These are phyloP conservation scores for Dysidea cf. avara DNA, from an alignment of 37 sponge, comb jelly and placozoan species.

Conservation along the genomic window DNA sequence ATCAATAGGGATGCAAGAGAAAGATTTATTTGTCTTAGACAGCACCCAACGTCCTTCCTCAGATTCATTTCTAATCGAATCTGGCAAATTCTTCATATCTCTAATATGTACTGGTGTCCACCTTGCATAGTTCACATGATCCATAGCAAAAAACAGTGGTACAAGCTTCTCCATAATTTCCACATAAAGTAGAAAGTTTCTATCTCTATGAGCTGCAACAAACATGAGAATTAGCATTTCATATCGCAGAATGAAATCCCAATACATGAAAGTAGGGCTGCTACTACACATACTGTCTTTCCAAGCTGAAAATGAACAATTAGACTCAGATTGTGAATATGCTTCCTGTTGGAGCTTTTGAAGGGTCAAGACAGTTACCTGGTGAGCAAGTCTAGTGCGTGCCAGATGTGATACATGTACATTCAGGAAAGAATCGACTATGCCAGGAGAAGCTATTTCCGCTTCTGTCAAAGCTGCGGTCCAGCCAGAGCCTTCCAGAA, in stretches of 20 bases:
- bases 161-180: slow-evolving; percentile 13
- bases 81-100: slow-evolving; percentile 15
- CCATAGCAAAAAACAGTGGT: slow-evolving; percentile 10
- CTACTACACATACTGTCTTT: slow-evolving; percentile 9
- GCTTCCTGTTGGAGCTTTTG: slow-evolving; percentile 33
- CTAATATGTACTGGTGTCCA: slow-evolving; percentile 20
- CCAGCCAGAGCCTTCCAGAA: slow-evolving; percentile 46
- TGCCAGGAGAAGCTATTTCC: slow-evolving; percentile 27
- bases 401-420: slow-evolving; percentile 23
- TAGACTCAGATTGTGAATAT: too few relatives aligned
- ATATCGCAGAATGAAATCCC: slow-evolving; percentile 16
- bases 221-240: slow-evolving; percentile 18
- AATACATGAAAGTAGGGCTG: slow-evolving; percentile 27
- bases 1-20: slow-evolving; percentile 17
- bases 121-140: slow-evolving; percentile 13
- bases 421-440: slow-evolving; percentile 21
- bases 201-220: slow-evolving; percentile 14
- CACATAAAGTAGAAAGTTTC: slow-evolving; percentile 15
- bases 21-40: slow-evolving; percentile 1
- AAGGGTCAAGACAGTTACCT: slow-evolving; percentile 28
- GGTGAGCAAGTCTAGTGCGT: slow-evolving; percentile 32
- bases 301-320: too few relatives aligned
- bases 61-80: too few relatives aligned
- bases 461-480: slow-evolving; percentile 29
- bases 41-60: slow-evolving; percentile 7